A percentile compares a stretch with the other conserved stretches of the same genome.
These are phyloP conservation scores for Drosophila dunni DNA, from an alignment of 1,140 invertebrate species.

Conservation along the genomic window DNA sequence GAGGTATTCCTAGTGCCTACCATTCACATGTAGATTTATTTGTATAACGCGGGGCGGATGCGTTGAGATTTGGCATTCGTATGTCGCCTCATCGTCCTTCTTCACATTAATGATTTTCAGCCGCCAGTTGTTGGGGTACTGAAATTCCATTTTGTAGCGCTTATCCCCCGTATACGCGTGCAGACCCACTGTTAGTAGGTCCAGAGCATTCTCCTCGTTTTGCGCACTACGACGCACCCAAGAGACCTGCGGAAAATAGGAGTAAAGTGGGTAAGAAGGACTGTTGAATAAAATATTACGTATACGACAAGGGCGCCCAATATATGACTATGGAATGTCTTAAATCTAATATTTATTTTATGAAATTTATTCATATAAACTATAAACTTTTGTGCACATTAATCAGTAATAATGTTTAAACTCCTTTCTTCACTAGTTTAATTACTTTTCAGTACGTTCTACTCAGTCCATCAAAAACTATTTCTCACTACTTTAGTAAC, in stretches of 20 bases:
- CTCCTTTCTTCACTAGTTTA: no score
- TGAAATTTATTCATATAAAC: no score
- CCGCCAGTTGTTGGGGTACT: constrained; percentile 92
- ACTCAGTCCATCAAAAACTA: no score
- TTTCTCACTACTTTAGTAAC: no score
- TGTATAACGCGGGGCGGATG: constrained; percentile 90
- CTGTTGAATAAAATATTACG: no score
- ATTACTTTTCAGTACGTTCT: no score
- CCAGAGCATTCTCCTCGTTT: constrained; percentile 86
- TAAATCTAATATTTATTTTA: no score
- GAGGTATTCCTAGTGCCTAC: constrained; percentile 82
- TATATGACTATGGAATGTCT: no score
- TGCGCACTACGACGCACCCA: constrained; percentile 89
- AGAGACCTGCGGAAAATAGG: constrained; percentile 86
- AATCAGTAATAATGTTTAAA: no score
- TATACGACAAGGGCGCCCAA: no score
- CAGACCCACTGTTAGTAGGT: constrained; percentile 89
- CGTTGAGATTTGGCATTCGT: constrained; percentile 92
- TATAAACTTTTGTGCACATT: no score
- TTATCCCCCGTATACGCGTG: constrained; percentile 90
- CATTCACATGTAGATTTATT: constrained; percentile 90
- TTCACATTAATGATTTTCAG: constrained; percentile 89
- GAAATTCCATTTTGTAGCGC: constrained; percentile 90
- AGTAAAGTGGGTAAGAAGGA: not conserved
- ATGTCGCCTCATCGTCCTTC: constrained; percentile 89